These are phyloP conservation scores for Antitype chi DNA, from an alignment of 2,888 invertebrate genomes.

Conservation along the genomic window DNA sequence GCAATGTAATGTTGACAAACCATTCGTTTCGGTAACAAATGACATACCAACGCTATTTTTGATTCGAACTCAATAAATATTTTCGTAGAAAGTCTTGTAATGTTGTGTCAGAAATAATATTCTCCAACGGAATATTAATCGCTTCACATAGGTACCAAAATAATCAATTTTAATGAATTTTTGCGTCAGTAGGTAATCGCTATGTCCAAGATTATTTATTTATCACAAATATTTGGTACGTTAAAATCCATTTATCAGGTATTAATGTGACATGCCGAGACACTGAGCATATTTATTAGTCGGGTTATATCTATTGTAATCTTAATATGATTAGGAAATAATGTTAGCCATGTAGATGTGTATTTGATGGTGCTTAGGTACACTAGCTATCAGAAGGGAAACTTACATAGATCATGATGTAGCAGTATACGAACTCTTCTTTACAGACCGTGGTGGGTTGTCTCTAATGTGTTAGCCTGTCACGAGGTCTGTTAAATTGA, in stretches of 20 bases:
- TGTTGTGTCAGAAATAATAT: not conserved
- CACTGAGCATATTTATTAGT: conserved; percentile 15
- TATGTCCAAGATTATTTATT: conserved; percentile 13
- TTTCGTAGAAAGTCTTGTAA: not conserved
- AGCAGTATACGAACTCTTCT: no score
- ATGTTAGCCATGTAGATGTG: not conserved
- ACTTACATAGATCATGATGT: no score
- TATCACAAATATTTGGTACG: conserved; percentile 41
- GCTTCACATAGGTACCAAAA: not conserved
- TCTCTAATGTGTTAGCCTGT: no score
- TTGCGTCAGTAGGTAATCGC: conserved; percentile 9
- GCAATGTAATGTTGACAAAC: not conserved
- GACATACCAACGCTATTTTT: not conserved
- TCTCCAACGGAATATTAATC: not conserved
- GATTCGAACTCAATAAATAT: not conserved
- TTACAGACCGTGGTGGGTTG: no score
- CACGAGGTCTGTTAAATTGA: no score
- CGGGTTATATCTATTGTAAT: conserved; percentile 21
- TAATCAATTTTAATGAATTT: conserved; percentile 21
- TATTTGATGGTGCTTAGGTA: not conserved
- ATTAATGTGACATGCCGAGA: not conserved
- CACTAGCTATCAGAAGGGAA: no score
- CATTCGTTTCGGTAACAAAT: not conserved
- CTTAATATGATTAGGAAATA: conserved; percentile 11
- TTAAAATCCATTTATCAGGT: conserved; percentile 32